Base-by-base conservation (phyloP, 2,113 vertebrate genomes). In the Polypterus bichir region DNA sequence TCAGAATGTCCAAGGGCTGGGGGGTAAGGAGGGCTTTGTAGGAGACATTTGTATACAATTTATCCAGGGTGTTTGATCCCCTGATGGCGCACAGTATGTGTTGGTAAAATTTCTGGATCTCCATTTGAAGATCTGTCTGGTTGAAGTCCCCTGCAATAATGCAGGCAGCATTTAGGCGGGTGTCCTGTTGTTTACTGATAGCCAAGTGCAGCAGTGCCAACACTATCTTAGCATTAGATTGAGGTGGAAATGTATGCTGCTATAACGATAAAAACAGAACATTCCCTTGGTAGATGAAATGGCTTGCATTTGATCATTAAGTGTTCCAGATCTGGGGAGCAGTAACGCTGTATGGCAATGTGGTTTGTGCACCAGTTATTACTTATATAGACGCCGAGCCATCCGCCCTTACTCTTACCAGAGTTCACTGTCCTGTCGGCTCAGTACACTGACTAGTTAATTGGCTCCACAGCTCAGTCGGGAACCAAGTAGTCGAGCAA, bases 151-250 rank as follows among this genome's bases (percentile, higher is more conserved):
- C 55, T 10, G 10, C 55, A 60, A 60, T 60, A 47, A 60, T 60
- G 44, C 44, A 60, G 44, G 3, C 59, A 60, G 44, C 59, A 47
- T 3, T 3, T 46, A 46, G 59, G 44, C 46, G 59, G 3, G 8
- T 10, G 10, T 60, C 46, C 59, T 60, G 44, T 10, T 60, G 59
- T 46, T 60, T 60, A 60, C 55, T 10, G 44, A 57, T 57, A 57
- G 5, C 10, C 55, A 10, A 57, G 55, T 57, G 55, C 55, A 57
- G 10, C 59, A 44, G 44, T 47, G 27, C 27, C n/a, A n/a, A n/a
- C n/a, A n/a, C n/a, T n/a, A n/a, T n/a, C n/a, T 27, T 27, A 27
- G 27, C 27, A 27, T 27, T 27, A 27, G 27, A 27, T 27, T 27
- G 1, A 27, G 27, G 27, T 27, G 27, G 2, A 27, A 27, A 27